Conservation (phyloP, 2,888 invertebrate genomes). For the Heliconius ethilla region DNA sequence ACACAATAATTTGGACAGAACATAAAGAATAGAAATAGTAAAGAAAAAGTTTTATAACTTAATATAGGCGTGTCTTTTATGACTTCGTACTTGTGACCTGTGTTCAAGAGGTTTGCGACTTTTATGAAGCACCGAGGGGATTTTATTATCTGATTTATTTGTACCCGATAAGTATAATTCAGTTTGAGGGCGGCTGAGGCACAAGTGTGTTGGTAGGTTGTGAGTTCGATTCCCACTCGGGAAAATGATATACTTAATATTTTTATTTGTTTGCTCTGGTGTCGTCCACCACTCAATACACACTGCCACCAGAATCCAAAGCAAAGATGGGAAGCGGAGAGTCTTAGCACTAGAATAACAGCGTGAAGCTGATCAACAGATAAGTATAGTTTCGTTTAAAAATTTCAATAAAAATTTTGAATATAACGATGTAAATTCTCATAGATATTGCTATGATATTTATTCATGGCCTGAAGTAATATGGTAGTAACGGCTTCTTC, state of each 20-base stretch:
- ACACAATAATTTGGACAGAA: background rate
- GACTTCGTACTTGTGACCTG: slow-evolving; percentile 12
- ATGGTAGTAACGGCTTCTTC: background rate
- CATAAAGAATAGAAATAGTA: slow-evolving; percentile 18
- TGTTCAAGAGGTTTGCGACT: slow-evolving; percentile 2
- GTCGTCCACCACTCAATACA: too few species aligned
- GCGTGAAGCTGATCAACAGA: too few species aligned
- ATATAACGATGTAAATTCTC: background rate
- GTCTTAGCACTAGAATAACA: too few species aligned
- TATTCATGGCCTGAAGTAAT: slow-evolving; percentile 1
- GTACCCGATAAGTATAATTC: slow-evolving; percentile 1
- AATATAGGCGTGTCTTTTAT: slow-evolving; percentile 16
- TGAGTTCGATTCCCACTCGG: too few species aligned
- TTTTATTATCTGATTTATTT: slow-evolving; percentile 20
- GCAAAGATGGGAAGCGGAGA: too few species aligned
- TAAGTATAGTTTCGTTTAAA: background rate
- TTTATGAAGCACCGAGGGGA: slow-evolving; percentile 3
- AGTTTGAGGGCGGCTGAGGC: background rate
- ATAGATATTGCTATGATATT: slow-evolving; percentile 3
- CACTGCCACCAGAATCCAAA: too few species aligned
- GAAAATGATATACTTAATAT: too few species aligned
- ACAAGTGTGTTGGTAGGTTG: too few species aligned
- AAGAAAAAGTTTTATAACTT: slow-evolving; percentile 23
- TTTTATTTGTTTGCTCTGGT: too few species aligned
- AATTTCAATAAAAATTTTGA: background rate